These are phyloP conservation scores for Lamproptera curius DNA, from an alignment of 2,888 invertebrate genomes.

Conservation along the genomic window DNA sequence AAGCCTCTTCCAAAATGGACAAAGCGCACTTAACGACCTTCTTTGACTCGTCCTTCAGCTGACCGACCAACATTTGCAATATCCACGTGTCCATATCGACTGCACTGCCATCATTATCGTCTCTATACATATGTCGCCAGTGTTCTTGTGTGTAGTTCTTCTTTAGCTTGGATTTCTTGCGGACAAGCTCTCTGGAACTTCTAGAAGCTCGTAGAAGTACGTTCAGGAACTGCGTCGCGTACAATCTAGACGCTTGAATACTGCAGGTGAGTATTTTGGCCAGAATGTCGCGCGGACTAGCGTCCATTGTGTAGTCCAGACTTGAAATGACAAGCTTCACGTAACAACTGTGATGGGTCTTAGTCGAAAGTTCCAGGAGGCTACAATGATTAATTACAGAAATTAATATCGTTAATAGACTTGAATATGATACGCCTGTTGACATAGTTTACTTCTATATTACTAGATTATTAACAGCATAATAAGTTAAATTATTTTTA, in stretches of 20 bases:
- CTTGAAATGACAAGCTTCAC: slow-evolving; percentile 95
- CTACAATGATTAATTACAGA: too few species aligned
- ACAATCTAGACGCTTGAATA: slow-evolving; percentile 81
- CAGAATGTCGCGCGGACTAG: slow-evolving; percentile 82
- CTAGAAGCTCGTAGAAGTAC: slow-evolving; percentile 87
- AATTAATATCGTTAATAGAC: too few species aligned
- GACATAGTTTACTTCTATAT: too few species aligned
- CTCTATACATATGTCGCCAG: slow-evolving; percentile 44
- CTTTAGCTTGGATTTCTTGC: slow-evolving; percentile 63
- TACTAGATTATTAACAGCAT: too few species aligned
- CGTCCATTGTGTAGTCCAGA: slow-evolving; percentile 90
- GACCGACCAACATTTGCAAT: slow-evolving; percentile 88
- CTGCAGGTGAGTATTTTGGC: slow-evolving; percentile 77
- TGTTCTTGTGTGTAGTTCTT: slow-evolving; percentile 52
- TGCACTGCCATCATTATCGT: slow-evolving; percentile 39
- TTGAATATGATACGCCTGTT: too few species aligned
- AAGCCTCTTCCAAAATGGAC: slow-evolving; percentile 93
- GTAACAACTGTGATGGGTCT: slow-evolving; percentile 93
- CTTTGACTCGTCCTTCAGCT: slow-evolving; percentile 90
- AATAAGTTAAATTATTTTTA: too few species aligned
- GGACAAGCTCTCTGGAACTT: slow-evolving; percentile 60
- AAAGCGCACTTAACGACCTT: slow-evolving; percentile 89
- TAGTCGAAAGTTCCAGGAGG: slow-evolving; percentile 87
- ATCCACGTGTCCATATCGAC: slow-evolving; percentile 91
- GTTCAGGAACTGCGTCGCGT: slow-evolving; percentile 94